Conservation (phyloP, 2,888 invertebrate genomes). For the Drosophila austrosaltans region DNA sequence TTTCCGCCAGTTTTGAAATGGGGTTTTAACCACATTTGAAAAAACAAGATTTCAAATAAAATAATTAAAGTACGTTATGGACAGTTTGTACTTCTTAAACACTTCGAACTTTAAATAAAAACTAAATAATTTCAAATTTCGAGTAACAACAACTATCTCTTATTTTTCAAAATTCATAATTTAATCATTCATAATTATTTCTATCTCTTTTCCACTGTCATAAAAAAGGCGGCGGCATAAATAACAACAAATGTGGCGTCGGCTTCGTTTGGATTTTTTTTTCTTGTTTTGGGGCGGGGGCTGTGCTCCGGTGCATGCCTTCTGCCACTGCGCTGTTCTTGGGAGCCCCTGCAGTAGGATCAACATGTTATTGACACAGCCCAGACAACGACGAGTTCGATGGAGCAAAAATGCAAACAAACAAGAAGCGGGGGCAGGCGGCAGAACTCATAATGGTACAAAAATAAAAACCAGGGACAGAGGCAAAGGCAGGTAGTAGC, state of each 20-base stretch:
- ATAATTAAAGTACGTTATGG: too few species aligned
- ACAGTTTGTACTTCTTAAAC: too few species aligned
- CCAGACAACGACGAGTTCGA: slow-evolving; percentile 48
- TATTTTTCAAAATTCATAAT: too few species aligned
- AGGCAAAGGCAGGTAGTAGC: slow-evolving; percentile 60
- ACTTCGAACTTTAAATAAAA: too few species aligned
- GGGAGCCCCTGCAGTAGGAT: slow-evolving; percentile 57
- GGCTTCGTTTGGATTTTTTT: slow-evolving; percentile 28
- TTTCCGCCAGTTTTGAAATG: too few species aligned
- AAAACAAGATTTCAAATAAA: too few species aligned
- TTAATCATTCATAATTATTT: too few species aligned
- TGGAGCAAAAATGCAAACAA: slow-evolving; percentile 70
- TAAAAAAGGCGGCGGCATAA: slow-evolving; percentile 53
- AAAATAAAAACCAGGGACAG: slow-evolving; percentile 18
- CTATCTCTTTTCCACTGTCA: background rate
- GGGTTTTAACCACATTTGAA: too few species aligned
- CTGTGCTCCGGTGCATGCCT: slow-evolving; percentile 54
- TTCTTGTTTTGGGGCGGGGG: slow-evolving; percentile 23
- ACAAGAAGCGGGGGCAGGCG: slow-evolving; percentile 70
- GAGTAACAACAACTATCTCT: too few species aligned
- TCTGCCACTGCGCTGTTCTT: too few species aligned
- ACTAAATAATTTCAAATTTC: too few species aligned
- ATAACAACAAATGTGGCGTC: slow-evolving; percentile 56
- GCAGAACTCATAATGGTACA: slow-evolving; percentile 37
- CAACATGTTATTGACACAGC: slow-evolving; percentile 72